phyloP scores from a whole-genome alignment of 2,888 invertebrate genomes.

The Perizoma flavofasciatum region DNA sequence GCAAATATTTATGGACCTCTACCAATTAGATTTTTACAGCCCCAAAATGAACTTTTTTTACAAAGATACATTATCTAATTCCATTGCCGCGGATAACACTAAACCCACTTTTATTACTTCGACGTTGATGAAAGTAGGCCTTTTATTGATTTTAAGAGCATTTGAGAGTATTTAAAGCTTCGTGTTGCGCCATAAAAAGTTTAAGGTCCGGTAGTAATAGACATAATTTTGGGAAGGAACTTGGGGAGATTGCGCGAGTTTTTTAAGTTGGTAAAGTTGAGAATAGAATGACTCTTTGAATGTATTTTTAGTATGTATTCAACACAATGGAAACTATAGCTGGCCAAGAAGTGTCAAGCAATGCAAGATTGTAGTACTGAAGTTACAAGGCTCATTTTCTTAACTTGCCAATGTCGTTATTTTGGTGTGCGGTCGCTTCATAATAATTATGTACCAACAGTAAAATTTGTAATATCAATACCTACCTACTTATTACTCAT shows the following conservation, averaged over 20 bases:
- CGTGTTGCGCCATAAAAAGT: conserved; percentile 69
- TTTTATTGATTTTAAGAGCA: conserved; percentile 80
- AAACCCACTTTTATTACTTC: conserved; percentile 77
- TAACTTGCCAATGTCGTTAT: no score
- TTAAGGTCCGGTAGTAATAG: conserved; percentile 68
- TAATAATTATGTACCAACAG: no score
- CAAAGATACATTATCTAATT: conserved; percentile 78
- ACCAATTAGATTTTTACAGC: conserved; percentile 76
- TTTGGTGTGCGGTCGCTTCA: no score
- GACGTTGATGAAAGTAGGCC: conserved; percentile 74
- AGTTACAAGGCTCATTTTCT: no score
- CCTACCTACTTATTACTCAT: no score
- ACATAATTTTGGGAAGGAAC: conserved; percentile 53
- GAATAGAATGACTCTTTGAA: background rate
- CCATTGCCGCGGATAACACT: conserved; percentile 73
- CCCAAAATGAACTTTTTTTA: conserved; percentile 63
- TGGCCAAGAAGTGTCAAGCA: no score
- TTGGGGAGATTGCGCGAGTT: conserved; percentile 42
- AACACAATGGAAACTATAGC: conserved; percentile 11
- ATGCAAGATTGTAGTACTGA: no score
- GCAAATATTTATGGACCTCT: conserved; percentile 73
- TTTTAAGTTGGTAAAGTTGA: conserved; percentile 16
- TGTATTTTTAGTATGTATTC: conserved; percentile 12
- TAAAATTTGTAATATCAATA: no score
- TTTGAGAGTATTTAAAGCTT: conserved; percentile 76